A percentile compares a stretch with the other conserved stretches of the same genome.
These are phyloP conservation scores for Oscheius myriophilus DNA, from an alignment of 2,888 invertebrate species.

Conservation along the genomic window DNA sequence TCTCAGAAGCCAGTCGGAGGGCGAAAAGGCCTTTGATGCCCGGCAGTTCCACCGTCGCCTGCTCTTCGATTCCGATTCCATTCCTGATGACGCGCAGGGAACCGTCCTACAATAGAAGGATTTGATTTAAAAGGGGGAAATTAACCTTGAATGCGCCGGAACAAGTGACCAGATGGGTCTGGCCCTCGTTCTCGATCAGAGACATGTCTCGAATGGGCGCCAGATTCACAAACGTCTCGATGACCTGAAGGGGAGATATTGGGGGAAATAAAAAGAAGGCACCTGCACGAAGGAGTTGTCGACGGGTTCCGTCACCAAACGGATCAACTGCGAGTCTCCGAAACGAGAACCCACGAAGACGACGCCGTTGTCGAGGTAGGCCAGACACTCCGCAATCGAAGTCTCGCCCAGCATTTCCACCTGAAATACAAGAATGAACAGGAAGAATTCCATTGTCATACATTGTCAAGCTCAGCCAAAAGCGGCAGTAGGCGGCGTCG, in stretches of 20 bases:
- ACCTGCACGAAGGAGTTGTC: conserved; percentile 85
- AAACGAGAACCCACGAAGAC: conserved; percentile 91
- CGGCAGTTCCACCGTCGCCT: conserved; percentile 90
- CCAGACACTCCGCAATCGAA: conserved; percentile 91
- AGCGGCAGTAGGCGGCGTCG: background rate
- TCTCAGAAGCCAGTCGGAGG: conserved; percentile 33
- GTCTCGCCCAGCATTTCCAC: conserved; percentile 72
- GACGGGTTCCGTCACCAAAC: conserved; percentile 66
- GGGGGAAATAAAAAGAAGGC: background rate
- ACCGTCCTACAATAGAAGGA: conserved; percentile 86
- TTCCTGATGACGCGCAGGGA: conserved; percentile 95
- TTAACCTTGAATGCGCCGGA: conserved; percentile 97
- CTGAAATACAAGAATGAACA: conserved; percentile 38
- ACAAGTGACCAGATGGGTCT: conserved; percentile 96
- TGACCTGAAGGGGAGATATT: conserved; percentile 69
- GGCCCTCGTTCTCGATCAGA: conserved; percentile 78
- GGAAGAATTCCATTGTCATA: background rate
- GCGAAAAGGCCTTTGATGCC: conserved; percentile 80
- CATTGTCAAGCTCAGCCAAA: no score
- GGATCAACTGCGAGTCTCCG: conserved; percentile 93
- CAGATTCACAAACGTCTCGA: conserved; percentile 95
- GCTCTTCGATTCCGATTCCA: conserved; percentile 89
- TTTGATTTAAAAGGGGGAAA: conserved; percentile 70
- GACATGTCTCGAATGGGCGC: conserved; percentile 84
- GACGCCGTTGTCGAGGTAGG: conserved; percentile 97